phyloP scores from a whole-genome alignment of 2,113 vertebrate genomes.

The Podocnemis expansa region DNA sequence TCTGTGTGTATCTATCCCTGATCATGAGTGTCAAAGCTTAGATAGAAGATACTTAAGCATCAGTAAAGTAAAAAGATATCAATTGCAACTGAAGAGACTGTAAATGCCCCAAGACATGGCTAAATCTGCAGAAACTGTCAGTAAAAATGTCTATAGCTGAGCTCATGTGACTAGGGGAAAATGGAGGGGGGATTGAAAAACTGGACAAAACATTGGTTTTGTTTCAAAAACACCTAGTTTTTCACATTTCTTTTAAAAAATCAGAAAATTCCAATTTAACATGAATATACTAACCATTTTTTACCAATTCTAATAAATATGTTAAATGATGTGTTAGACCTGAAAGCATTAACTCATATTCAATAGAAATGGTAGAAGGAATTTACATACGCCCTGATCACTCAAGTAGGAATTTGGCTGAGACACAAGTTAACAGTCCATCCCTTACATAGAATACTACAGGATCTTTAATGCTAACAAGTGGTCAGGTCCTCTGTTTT shows the following conservation, averaged over 20 bases:
- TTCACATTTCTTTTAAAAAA: no score
- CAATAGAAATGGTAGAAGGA: background rate
- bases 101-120: background rate
- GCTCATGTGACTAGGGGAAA: background rate
- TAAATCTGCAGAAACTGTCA: background rate
- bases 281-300: no score
- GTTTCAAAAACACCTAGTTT: background rate
- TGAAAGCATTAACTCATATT: no score
- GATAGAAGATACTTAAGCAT: background rate
- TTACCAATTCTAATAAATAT: no score
- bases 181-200: background rate
- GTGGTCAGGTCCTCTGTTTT: no score
- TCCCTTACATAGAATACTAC: background rate
- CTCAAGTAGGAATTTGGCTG: slow-evolving; percentile 13
- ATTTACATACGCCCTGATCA: slow-evolving; percentile 37
- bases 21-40: background rate
- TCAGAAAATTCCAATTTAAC: no score
- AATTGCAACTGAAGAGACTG: background rate
- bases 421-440: background rate
- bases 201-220: background rate
- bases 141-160: background rate
- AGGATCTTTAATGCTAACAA: no score
- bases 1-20: background rate
- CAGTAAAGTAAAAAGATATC: background rate
- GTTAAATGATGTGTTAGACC: no score